phyloP scores from a whole-genome alignment of 2,797 vertebrate species.

The Pempheris klunzingeri region DNA sequence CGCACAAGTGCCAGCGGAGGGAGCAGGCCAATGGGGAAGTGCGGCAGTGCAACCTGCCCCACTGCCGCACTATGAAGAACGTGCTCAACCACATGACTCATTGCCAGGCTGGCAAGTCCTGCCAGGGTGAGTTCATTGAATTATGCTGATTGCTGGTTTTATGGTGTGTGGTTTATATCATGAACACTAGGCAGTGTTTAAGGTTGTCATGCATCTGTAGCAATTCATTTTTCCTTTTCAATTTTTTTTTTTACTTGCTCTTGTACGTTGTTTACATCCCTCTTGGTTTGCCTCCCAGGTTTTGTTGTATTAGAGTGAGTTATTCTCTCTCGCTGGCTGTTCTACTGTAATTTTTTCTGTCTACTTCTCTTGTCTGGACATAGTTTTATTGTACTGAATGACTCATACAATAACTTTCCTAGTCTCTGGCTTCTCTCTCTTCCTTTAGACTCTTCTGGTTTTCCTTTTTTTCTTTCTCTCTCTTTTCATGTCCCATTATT shows the following conservation, averaged over 20 bases:
- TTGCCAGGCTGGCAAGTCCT: slow-evolving; percentile 98
- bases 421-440: slow-evolving; percentile 28
- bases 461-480: slow-evolving; percentile 13
- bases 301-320: slow-evolving; percentile 22
- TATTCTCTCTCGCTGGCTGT: slow-evolving; percentile 35
- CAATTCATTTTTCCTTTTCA: slow-evolving; percentile 17
- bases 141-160: slow-evolving; percentile 38
- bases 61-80: slow-evolving; percentile 99
- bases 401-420: slow-evolving; percentile 45
- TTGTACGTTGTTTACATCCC: slow-evolving; percentile 26
- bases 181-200: slow-evolving; percentile 34
- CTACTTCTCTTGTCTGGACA: slow-evolving; percentile 41
- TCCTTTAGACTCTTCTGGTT: slow-evolving; percentile 16
- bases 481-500: slow-evolving; percentile 33
- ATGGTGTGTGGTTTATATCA: slow-evolving; percentile 26
- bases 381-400: slow-evolving; percentile 44
- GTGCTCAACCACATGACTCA: slow-evolving; percentile 99
- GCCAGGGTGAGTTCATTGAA: slow-evolving; percentile 90
- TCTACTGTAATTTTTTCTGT: slow-evolving; percentile 24
- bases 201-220: slow-evolving; percentile 25
- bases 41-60: slow-evolving; percentile 95
- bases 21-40: slow-evolving; percentile 97
- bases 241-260: not conserved
- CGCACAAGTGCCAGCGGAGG: slow-evolving; percentile 97
- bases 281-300: slow-evolving; percentile 34